These are phyloP conservation scores for Papilio demoleus DNA, from an alignment of 2,888 invertebrate genomes.

Conservation along the genomic window DNA sequence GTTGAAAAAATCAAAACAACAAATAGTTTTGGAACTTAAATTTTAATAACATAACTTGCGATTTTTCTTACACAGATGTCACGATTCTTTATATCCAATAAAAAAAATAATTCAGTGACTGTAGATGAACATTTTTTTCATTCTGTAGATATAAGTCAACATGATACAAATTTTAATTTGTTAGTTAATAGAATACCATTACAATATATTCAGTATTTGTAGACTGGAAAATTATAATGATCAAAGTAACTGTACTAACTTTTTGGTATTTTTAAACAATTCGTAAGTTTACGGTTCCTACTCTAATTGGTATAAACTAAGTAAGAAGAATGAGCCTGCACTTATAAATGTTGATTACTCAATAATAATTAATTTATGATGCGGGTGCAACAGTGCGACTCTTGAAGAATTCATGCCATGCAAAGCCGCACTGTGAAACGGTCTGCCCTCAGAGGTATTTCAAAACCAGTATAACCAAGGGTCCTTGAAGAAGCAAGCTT, in stretches of 20 bases:
- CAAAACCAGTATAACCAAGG: too few relatives aligned
- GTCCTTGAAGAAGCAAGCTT: too few relatives aligned
- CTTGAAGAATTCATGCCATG: too few relatives aligned
- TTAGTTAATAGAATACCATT: background rate
- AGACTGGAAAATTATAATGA: constrained; percentile 20
- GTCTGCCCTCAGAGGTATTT: too few relatives aligned
- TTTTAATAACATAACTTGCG: too few relatives aligned
- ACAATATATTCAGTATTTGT: background rate
- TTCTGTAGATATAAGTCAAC: background rate
- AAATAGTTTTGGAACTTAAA: too few relatives aligned
- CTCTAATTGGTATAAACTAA: background rate
- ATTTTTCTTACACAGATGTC: too few relatives aligned
- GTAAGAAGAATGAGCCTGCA: background rate
- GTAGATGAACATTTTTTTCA: background rate
- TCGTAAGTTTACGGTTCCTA: background rate
- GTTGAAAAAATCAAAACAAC: constrained; percentile 44
- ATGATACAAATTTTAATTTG: background rate
- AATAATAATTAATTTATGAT: background rate
- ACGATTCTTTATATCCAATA: too few relatives aligned
- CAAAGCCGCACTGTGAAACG: too few relatives aligned
- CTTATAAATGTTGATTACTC: background rate
- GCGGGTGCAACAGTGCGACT: too few relatives aligned
- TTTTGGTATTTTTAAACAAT: constrained; percentile 11
- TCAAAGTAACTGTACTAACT: background rate
- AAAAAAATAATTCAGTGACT: too few relatives aligned